Percentiles rank a stretch among this genome's conserved stretches.
These are phyloP conservation scores for Odontomachus brunneus DNA, from an alignment of 1,140 invertebrate species.

Conservation along the genomic window DNA sequence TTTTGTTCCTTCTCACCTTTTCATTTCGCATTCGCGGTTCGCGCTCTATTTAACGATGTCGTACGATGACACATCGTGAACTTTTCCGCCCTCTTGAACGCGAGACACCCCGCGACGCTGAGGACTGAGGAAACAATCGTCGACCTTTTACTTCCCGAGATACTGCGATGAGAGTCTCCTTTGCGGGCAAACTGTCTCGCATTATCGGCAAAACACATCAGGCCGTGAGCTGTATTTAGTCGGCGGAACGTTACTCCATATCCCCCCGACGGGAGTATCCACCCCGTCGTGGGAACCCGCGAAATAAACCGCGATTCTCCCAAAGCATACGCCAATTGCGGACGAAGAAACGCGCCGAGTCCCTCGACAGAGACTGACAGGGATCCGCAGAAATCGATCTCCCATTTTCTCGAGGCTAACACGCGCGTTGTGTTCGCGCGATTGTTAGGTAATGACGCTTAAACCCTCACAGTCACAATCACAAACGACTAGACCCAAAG, in stretches of 20 bases:
- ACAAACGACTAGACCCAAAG: conserved; percentile 37
- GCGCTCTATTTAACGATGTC: neutral
- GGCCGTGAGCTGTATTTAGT: too few relatives aligned
- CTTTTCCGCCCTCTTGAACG: too few relatives aligned
- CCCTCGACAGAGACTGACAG: conserved; percentile 8
- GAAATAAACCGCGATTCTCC: too few relatives aligned
- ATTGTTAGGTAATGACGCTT: conserved; percentile 32
- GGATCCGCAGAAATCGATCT: conserved; percentile 27
- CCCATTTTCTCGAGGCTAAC: conserved; percentile 11
- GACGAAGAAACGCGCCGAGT: neutral
- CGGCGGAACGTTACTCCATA: too few relatives aligned
- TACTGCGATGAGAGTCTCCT: neutral
- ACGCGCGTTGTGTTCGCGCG: conserved; percentile 17
- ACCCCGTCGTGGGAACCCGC: too few relatives aligned
- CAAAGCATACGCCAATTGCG: too few relatives aligned
- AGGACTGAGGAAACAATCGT: too few relatives aligned
- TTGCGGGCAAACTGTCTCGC: neutral
- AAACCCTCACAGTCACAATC: conserved; percentile 42
- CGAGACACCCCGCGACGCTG: too few relatives aligned
- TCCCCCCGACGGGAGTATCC: too few relatives aligned
- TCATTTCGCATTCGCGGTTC: neutral
- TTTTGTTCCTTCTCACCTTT: neutral
- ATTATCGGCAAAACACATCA: too few relatives aligned
- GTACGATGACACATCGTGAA: neutral
- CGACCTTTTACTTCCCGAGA: too few relatives aligned